Evolutionary conservation across 2,888 invertebrate species (phyloP), one percentile per base, ranked within the genome.

Genomic region (Synanthedon tipuliformis): DNA sequence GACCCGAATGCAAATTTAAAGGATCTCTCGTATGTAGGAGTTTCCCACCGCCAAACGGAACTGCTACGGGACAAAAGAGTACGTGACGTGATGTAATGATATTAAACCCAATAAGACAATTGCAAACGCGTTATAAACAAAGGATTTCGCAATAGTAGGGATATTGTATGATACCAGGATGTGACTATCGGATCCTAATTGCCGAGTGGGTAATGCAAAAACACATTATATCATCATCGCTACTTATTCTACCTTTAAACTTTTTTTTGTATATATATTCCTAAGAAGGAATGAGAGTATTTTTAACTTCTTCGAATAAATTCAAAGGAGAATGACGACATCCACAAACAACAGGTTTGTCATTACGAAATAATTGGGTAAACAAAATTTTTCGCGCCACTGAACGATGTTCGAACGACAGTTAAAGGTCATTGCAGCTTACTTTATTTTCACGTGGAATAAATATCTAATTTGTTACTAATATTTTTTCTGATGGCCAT

Each of bases 331-430:
- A 18, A 52, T 54, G 69, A 69, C 65, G 66, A 72, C 63, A 71
- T 66, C 57, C 54, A 62, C 61, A 63, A 60, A 63, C 64, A 68
- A 69, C 73, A 65, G 69, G 71, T 72, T 72, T 68, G 55, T 57
- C 58, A 67, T 78, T 76, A 72, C 68, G 69, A 77, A 76, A 78
- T 73, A 69, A 71, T 69, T 68, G 65, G 5, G 69, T 73, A 72
- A 74, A 75, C 69, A 73, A 68, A 67, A 66, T 65, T 66, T 71
- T 75, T 75, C 71, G 71, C 76, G 64, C 62, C 67, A 62, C 59
- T 68, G 62, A 61, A 65, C 65, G 66, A 68, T 73, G 66, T 67
- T 72, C 68, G 66, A 58, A 65, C 63, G 63, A 65, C 63, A 62
- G 61, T 62, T 66, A 69, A 72, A 78, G 73, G 75, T 69, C 73